These are phyloP conservation scores for Drosophila littoralis DNA, from an alignment of 1,140 invertebrate genomes.

Conservation along the genomic window DNA sequence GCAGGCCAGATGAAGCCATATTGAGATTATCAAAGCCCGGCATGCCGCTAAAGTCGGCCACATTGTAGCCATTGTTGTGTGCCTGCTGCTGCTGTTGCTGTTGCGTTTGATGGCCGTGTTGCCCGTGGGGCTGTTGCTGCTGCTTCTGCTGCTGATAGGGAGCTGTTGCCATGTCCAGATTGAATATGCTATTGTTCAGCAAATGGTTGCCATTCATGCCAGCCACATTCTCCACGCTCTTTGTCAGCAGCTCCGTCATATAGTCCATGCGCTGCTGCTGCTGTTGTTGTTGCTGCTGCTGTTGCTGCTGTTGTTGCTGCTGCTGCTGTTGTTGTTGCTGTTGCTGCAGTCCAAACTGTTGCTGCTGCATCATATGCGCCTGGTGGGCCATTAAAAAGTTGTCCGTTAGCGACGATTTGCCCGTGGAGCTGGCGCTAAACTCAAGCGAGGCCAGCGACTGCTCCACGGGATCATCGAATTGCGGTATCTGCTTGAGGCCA, in stretches of 20 bases:
- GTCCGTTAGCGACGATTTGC: slow-evolving; percentile 65
- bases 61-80: slow-evolving; percentile 78
- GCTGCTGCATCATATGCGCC: slow-evolving; percentile 68
- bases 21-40: slow-evolving; percentile 59
- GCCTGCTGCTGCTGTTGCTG: slow-evolving; percentile 64
- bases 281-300: slow-evolving; percentile 68
- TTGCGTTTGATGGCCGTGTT: slow-evolving; percentile 59
- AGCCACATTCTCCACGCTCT: slow-evolving; percentile 63
- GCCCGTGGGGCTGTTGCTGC: slow-evolving; percentile 52
- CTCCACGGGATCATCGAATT: slow-evolving; percentile 87
- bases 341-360: slow-evolving; percentile 16
- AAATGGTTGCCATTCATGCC: slow-evolving; percentile 82
- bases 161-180: slow-evolving; percentile 64
- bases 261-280: slow-evolving; percentile 72
- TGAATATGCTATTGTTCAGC: slow-evolving; percentile 60
- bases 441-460: slow-evolving; percentile 88
- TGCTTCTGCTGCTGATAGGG: slow-evolving; percentile 50
- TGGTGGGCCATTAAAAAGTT: slow-evolving; percentile 74
- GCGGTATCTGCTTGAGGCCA: slow-evolving; percentile 79
- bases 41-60: slow-evolving; percentile 63
- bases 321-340: slow-evolving; percentile 43
- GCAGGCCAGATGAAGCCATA: slow-evolving; percentile 48
- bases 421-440: slow-evolving; percentile 84
- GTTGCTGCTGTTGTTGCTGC: slow-evolving; percentile 32
- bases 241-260: slow-evolving; percentile 73